phyloP scores from a whole-genome alignment of 2,113 vertebrate genomes.

The Sitta europaea region DNA sequence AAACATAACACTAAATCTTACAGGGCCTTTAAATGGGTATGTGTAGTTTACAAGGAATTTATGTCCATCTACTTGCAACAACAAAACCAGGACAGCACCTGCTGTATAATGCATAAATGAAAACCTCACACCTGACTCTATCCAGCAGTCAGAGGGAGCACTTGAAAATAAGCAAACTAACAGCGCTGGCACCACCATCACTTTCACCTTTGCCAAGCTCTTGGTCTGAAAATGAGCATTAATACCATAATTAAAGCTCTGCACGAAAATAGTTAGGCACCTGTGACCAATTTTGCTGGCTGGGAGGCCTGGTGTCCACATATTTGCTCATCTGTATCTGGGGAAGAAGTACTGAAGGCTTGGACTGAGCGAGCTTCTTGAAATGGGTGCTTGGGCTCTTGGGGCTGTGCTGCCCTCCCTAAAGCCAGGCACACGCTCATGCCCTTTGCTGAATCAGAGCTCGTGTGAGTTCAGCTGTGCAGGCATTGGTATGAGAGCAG shows the following conservation, averaged over 20 bases:
- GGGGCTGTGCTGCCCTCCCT: accelerated
- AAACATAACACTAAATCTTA: background rate
- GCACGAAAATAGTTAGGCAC: background rate
- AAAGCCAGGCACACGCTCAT: background rate
- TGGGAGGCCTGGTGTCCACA: background rate
- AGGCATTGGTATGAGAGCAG: background rate
- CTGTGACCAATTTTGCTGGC: background rate
- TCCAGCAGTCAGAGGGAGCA: background rate
- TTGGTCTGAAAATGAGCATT: background rate
- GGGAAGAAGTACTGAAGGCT: background rate
- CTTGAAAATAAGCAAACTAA: background rate
- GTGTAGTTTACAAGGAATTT: background rate
- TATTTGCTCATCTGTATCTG: background rate
- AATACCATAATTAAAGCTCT: background rate
- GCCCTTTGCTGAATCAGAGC: background rate
- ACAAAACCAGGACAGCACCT: background rate
- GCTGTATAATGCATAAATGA: background rate
- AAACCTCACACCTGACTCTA: background rate
- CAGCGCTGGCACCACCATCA: background rate
- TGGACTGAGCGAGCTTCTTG: background rate
- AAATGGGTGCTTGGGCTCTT: background rate
- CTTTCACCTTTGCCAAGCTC: background rate
- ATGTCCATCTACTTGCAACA: background rate
- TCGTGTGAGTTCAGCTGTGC: background rate
- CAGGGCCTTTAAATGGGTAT: background rate